These are phyloP conservation scores for Aix galericulata DNA, from an alignment of 2,113 vertebrate species.

Conservation along the genomic window DNA sequence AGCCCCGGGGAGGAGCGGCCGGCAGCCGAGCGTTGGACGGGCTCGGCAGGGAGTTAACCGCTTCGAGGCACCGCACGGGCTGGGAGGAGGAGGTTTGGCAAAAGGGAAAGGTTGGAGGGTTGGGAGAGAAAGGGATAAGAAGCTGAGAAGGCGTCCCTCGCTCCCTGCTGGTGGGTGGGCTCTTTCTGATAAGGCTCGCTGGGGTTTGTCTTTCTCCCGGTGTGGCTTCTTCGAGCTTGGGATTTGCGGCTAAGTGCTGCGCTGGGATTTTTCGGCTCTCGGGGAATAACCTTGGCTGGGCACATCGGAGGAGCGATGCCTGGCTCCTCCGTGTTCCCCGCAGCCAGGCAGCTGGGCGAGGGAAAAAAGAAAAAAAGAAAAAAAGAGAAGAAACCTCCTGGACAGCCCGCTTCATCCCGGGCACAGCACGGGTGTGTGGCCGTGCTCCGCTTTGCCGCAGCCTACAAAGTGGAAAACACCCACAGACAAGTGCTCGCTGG, in stretches of 20 bases:
- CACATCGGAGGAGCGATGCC: not conserved
- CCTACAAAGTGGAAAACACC: accelerated
- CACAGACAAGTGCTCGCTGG: accelerated
- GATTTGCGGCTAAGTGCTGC: not conserved
- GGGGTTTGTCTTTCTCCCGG: not conserved
- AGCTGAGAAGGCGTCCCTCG: not conserved
- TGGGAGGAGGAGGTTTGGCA: not conserved
- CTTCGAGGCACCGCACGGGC: not conserved
- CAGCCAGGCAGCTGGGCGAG: not conserved
- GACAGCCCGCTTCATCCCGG: accelerated
- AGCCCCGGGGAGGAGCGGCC: slow-evolving; percentile 23
- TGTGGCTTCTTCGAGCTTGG: not conserved
- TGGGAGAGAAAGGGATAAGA: too few relatives aligned
- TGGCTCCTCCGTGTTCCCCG: accelerated
- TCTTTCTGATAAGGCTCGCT: not conserved
- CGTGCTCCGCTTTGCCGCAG: accelerated
- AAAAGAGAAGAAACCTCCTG: not conserved
- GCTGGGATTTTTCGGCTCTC: not conserved
- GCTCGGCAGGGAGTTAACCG: not conserved
- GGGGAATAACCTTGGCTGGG: not conserved
- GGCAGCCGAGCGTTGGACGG: not conserved
- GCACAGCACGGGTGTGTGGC: not conserved
- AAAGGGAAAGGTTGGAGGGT: not conserved
- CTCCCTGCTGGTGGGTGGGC: not conserved
- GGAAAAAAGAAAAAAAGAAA: not conserved